These are phyloP conservation scores for Distichodus sexfasciatus DNA, from an alignment of 2,797 vertebrate genomes.

Conservation along the genomic window DNA sequence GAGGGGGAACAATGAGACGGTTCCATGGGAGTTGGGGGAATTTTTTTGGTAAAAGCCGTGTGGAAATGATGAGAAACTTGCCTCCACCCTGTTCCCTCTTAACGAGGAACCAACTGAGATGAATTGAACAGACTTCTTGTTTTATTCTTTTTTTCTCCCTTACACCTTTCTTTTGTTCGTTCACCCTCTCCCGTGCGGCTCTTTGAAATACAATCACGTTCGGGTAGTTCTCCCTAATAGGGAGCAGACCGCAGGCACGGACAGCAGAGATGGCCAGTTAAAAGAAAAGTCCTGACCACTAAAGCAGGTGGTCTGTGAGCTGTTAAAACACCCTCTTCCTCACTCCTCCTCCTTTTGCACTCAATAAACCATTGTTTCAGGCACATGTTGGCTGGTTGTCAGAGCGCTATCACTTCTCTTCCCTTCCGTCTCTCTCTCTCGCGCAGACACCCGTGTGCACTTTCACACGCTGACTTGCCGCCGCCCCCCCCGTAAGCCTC, in stretches of 20 bases:
- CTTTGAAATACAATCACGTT: not conserved
- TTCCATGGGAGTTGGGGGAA: conserved; percentile 26
- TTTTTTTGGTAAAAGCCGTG: not conserved
- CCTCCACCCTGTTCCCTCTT: not conserved
- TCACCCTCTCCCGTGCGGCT: not conserved
- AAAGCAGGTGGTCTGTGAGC: not conserved
- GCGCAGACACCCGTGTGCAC: too few species aligned
- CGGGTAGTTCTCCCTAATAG: not conserved
- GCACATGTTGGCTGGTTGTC: conserved; percentile 47
- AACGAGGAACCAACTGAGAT: not conserved
- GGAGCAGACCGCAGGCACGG: not conserved
- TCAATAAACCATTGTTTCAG: not conserved
- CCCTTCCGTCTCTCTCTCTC: conserved; percentile 15
- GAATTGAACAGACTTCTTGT: not conserved
- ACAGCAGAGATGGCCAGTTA: not conserved
- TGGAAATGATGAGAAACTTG: not conserved
- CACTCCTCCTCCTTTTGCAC: not conserved
- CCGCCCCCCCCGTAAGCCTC: conserved; percentile 39
- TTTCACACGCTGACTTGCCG: conserved; percentile 14
- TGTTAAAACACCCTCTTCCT: not conserved
- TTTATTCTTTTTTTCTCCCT: not conserved
- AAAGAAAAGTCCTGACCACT: too few species aligned
- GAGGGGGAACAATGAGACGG: conserved; percentile 28
- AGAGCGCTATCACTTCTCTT: not conserved
- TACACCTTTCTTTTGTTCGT: not conserved